phyloP scores from a whole-genome alignment of 2,888 invertebrate genomes.

The Sesia apiformis region DNA sequence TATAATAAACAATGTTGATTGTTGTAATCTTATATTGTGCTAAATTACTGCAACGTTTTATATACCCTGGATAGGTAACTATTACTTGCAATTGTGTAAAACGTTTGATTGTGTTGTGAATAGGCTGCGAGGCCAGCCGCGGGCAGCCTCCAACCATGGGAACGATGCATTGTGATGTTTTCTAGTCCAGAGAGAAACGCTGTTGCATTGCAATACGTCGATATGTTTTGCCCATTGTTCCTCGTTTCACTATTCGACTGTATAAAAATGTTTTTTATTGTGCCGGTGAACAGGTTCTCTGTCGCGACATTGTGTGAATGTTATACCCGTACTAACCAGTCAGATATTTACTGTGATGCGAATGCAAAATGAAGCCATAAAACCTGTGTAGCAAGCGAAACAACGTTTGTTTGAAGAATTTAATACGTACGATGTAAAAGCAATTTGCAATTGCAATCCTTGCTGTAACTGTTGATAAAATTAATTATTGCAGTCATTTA shows the following conservation, averaged over 20 bases:
- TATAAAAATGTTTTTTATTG: conserved; percentile 13
- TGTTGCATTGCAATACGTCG: conserved; percentile 31
- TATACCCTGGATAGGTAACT: too few relatives aligned
- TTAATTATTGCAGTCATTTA: too few relatives aligned
- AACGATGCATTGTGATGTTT: conserved; percentile 29
- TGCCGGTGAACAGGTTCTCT: conserved; percentile 16
- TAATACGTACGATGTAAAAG: too few relatives aligned
- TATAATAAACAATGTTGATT: too few relatives aligned
- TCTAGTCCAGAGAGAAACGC: conserved; percentile 21
- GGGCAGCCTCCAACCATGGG: conserved; percentile 35
- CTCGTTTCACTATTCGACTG: conserved; percentile 37
- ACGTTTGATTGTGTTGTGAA: conserved; percentile 7
- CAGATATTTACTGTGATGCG: conserved; percentile 23
- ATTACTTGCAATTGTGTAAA: background rate
- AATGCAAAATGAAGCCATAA: conserved; percentile 26
- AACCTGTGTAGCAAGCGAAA: background rate
- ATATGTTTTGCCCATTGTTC: conserved; percentile 45
- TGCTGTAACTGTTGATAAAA: too few relatives aligned
- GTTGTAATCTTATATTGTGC: too few relatives aligned
- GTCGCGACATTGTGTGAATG: conserved; percentile 1
- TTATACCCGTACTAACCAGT: conserved; percentile 13
- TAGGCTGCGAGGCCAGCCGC: conserved; percentile 23
- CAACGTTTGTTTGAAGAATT: background rate
- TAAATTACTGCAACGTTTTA: too few relatives aligned
- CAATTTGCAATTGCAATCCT: too few relatives aligned